Evolutionary conservation across 2,797 vertebrate species (phyloP), one percentile per base, ranked within the genome.

Genomic region (Lycodopsis pacificus): DNA sequence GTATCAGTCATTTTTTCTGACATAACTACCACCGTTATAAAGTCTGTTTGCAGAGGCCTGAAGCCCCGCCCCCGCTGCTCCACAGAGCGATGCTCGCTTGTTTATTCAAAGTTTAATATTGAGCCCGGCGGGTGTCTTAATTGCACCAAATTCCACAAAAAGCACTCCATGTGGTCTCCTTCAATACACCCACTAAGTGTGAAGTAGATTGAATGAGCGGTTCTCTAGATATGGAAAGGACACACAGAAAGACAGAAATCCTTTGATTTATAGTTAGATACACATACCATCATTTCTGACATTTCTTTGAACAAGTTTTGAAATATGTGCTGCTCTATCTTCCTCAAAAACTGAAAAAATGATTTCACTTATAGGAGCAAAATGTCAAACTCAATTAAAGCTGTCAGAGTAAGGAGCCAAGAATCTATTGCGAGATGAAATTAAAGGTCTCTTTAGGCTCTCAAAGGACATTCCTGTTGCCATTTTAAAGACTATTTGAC

Each of bases 341-440:
- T 22, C 7, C 27, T 14, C 8, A 0, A 62, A 48, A 70, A 4
- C 30, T 58, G 20, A 27, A 64, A 75, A 27, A 59, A 66, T 69
- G n/a, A 69, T 71, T 67, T 56, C 13, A 27, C 40, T 54, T 36
- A 20, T 5, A n/a, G 53, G 0, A 8, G 32, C 6, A 53, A 77
- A 81, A 70, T 73, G 70, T 80, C 74, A 76, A 61, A 79, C 58
- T 83, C 42, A 75, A 79, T 88, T 82, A 76, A 71, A 71, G 61
- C 11, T 3, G 14, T 38, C 10, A 22, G 15, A 62, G 0, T 67
- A 22, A 71, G n/a, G 36, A 71, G 53, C 17, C 3, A n/a, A 36
- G 20, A 78, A 82, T 76, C 62, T 76, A 46, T 70, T 32, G n/a
- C 4, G 0, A 46, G 51, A 77, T 51, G 5, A 68, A 84, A 89